Base-by-base conservation (phyloP, 2,797 vertebrate genomes). In the Myotis findleyi region DNA sequence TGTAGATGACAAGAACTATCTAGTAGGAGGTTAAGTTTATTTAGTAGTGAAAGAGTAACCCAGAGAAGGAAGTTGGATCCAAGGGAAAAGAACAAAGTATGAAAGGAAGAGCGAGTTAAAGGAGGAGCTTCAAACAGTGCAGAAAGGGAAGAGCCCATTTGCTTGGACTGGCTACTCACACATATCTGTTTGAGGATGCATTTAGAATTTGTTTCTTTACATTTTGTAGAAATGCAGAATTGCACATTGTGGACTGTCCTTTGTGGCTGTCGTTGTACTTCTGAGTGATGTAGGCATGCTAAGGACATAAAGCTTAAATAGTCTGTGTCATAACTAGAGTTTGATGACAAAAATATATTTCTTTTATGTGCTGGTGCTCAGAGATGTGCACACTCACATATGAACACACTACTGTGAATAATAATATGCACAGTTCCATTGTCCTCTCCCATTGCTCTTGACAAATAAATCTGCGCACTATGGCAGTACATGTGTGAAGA, bases 21-120 rank as follows among this genome's bases (percentile, higher is more conserved):
- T 93, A 64, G 84, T 49, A 30, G n/a, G 25, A 57, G 2, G 47
- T n/a, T 57, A 76, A 94, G 66, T 62, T 97, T 97, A 69, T 83
- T 86, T 82, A 87, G 51, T 20, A 95, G 72, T 92, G 79, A 97
- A 96, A 89, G 93, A 94, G 57, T 0, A 68, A 93, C 91, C 83
- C 71, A 94, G 80, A 86, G 85, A 95, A 96, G 57, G 80, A 89
- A 91, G 25, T 83, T 80, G 68, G 64, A 59, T 25, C 13, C 38
- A 75, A 86, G 21, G 47, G 57, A 49, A 75, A 72, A 87, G 49
- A 57, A 59, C 12, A 64, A 72, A 85, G 13, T 44, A 18, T 53
- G 72, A 80, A 77, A 80, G 27, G 47, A 51, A 55, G 55, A 92
- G 36, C 62, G 14, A 68, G 5, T 47, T 64, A 75, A 72, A 75